These are phyloP conservation scores for Zosterops borbonicus DNA, from an alignment of 2,113 vertebrate genomes.

Conservation along the genomic window DNA sequence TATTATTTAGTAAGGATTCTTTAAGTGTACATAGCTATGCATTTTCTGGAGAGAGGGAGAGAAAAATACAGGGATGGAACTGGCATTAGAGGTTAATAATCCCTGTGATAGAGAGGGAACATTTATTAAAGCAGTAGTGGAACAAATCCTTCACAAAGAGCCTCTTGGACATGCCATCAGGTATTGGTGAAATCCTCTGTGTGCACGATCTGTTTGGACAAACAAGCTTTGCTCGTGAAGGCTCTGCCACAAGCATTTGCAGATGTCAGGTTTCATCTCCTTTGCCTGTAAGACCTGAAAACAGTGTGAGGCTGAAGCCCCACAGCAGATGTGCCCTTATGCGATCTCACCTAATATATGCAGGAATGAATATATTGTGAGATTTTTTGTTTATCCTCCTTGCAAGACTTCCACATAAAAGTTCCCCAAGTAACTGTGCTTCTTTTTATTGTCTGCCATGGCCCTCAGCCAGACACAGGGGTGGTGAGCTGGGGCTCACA, in stretches of 20 bases:
- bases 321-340: neutral
- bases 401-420: neutral
- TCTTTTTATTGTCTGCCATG: neutral
- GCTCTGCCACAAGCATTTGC: neutral
- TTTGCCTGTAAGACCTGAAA: neutral
- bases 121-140: neutral
- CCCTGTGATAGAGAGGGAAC: neutral
- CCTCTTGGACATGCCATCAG: neutral
- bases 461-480: rapidly evolving
- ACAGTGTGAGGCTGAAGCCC: neutral
- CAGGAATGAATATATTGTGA: neutral
- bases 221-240: neutral
- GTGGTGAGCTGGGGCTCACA: neutral
- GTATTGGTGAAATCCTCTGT: neutral
- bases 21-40: neutral
- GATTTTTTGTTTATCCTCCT: neutral
- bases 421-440: neutral
- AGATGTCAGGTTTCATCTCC: neutral
- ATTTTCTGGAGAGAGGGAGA: neutral
- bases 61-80: neutral
- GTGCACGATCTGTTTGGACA: neutral
- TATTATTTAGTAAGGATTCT: neutral
- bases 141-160: neutral
- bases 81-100: neutral
- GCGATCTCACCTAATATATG: neutral